phyloP scores from a whole-genome alignment of 2,797 vertebrate species.

The Takifugu ocellatus region DNA sequence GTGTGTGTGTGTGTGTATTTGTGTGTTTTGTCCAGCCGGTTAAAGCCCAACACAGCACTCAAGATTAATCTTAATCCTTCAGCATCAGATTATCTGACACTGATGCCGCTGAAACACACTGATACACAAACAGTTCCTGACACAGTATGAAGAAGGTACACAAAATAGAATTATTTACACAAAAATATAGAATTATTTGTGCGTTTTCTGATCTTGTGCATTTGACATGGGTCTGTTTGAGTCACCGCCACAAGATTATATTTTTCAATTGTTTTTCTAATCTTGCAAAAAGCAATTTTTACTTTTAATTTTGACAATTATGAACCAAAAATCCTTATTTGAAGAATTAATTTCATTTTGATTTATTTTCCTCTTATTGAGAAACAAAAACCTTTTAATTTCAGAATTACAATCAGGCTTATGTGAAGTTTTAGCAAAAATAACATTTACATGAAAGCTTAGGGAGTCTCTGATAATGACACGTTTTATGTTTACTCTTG shows the following conservation, averaged over 20 bases:
- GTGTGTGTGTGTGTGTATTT: constrained; percentile 8
- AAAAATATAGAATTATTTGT: no score
- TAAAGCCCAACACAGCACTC: constrained; percentile 39
- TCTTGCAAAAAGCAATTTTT: no score
- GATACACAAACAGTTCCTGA: neutral
- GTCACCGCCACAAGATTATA: neutral
- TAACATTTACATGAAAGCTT: constrained; percentile 20
- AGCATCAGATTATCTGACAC: constrained; percentile 66
- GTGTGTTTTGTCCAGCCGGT: constrained; percentile 11
- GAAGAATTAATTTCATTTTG: no score
- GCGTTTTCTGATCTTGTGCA: no score
- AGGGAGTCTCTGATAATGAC: constrained; percentile 7
- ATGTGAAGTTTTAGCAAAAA: neutral
- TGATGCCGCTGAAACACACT: constrained; percentile 40
- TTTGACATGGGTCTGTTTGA: no score
- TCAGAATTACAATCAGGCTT: no score
- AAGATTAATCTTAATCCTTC: constrained; percentile 59
- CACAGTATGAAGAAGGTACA: neutral
- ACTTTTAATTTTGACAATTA: no score
- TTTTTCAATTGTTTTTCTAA: neutral
- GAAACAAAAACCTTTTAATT: no score
- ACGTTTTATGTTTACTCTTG: constrained; percentile 19
- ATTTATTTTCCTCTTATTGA: no score
- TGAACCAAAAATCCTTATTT: no score
- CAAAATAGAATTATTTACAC: no score